These are phyloP conservation scores for Sphaerophoria taeniata DNA, from an alignment of 2,888 invertebrate species.

Conservation along the genomic window DNA sequence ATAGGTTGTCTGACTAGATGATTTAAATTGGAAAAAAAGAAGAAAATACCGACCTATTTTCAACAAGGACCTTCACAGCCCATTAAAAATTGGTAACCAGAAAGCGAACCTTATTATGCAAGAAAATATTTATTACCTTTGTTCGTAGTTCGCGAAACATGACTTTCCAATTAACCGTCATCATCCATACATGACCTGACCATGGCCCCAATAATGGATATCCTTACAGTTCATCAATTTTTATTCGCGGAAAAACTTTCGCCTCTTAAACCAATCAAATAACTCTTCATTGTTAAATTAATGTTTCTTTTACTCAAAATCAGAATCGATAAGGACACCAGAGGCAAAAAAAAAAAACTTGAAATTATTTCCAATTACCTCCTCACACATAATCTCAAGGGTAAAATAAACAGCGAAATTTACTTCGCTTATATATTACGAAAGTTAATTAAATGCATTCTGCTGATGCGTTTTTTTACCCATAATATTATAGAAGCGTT, in stretches of 20 bases:
- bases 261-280: slow-evolving; percentile 56
- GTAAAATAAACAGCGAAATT: slow-evolving; percentile 67
- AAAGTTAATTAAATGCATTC: slow-evolving; percentile 75
- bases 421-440: slow-evolving; percentile 66
- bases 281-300: slow-evolving; percentile 56
- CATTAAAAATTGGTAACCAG: too few species aligned
- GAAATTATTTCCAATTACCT: slow-evolving; percentile 73
- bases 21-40: too few species aligned
- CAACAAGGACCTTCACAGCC: too few species aligned
- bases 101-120: slow-evolving; percentile 5
- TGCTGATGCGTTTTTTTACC: slow-evolving; percentile 41
- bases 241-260: neutral
- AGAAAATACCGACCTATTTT: too few species aligned
- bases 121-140: neutral
- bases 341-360: slow-evolving; percentile 30
- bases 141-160: neutral
- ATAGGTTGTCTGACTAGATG: slow-evolving; percentile 27
- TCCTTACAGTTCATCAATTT: neutral
- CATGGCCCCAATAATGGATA: neutral
- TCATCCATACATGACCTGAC: neutral
- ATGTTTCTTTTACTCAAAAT: slow-evolving; percentile 21
- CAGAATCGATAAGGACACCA: neutral
- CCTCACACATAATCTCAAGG: slow-evolving; percentile 71
- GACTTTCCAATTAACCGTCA: neutral
- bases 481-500: neutral